Evolutionary conservation across 2,113 vertebrate genomes (phyloP), one percentile per base, ranked within the genome.

Genomic region (Maccullochella peelii): DNA sequence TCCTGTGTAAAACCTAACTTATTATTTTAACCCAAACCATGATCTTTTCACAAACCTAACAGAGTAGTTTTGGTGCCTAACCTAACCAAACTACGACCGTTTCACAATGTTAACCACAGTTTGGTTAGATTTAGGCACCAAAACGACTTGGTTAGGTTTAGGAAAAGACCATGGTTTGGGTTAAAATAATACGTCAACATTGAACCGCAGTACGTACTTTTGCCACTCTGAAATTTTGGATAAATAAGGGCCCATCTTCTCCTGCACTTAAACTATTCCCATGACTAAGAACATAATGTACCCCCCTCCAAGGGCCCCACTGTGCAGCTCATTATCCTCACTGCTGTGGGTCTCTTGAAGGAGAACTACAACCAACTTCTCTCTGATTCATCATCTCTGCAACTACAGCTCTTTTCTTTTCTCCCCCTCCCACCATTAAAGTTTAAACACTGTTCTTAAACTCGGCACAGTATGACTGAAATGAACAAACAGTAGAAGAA

Each of bases 291-390:
- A 72, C 36, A 75, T 71, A n/a, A 81, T 73, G 38, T 52, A 72
- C 80, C 68, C 40, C 20, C 23, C 23, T 42, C 42, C n/a, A 63
- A 40, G 52, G 33, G 33, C 44, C 27, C n/a, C 33, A 66, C 10
- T 80, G 38, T 79, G 73, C 55, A 68, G 62, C 67, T 84, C 36
- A 70, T 86, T 80, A 73, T 72, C 42, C 16, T 67, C 63, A n/a
- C 33, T 71, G 44, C 33, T 79, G 40, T 83, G 44, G 52, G 49
- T 82, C 49, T 71, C 9, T 69, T 86, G 15, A 81, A 61, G 44
- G 20, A 71, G 50, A 69, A 27, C 14, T 59, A 47, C 50, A 50
- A 44, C n/a, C 52, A 78, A 20, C 36, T 67, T 57, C 42, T 36
- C 14, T 68, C 15, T 76, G 49, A 82, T 83, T 30, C 58, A 77